Evolutionary conservation across 1,140 invertebrate species (phyloP).

Genomic region (Penaeus japonicus): DNA sequence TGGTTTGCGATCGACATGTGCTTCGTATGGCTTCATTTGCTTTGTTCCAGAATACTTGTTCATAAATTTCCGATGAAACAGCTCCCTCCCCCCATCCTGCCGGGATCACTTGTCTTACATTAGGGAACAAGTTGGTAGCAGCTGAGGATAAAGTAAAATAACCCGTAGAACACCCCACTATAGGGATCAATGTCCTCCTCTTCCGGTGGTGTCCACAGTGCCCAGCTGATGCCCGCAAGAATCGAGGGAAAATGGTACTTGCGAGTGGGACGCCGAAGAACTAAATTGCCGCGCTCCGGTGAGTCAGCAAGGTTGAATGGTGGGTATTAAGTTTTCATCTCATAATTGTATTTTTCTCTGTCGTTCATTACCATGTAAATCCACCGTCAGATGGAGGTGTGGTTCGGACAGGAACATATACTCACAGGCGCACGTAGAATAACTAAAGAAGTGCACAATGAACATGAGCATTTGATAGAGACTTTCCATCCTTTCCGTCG

Average conservation of each 20-base stretch:
- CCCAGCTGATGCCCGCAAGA: slow-evolving; percentile 45
- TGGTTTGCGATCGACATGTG: too few relatives aligned
- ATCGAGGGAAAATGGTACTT: slow-evolving; percentile 11
- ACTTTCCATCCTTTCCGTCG: not conserved
- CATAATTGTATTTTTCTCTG: slow-evolving; percentile 47
- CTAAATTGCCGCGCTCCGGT: not conserved
- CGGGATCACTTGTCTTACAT: slow-evolving; percentile 52
- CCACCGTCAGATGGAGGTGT: not conserved
- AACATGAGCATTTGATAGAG: not conserved
- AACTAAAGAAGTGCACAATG: too few relatives aligned
- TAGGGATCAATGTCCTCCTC: slow-evolving; percentile 34
- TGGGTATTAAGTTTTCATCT: slow-evolving; percentile 46
- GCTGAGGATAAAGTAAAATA: not conserved
- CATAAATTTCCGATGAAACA: slow-evolving; percentile 42
- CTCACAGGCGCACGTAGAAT: too few relatives aligned
- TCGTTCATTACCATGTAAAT: slow-evolving; percentile 29
- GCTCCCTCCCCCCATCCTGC: slow-evolving; percentile 40
- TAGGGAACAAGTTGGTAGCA: slow-evolving; percentile 44
- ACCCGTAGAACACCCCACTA: not conserved
- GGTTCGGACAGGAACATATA: too few relatives aligned
- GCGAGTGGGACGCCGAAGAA: not conserved
- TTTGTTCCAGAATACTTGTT: slow-evolving; percentile 33
- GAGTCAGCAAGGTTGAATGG: slow-evolving; percentile 20
- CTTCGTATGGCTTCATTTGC: not conserved
- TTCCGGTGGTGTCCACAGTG: slow-evolving; percentile 18